Conservation (phyloP, 1,140 invertebrate genomes). For the Caenorhabditis latens region DNA sequence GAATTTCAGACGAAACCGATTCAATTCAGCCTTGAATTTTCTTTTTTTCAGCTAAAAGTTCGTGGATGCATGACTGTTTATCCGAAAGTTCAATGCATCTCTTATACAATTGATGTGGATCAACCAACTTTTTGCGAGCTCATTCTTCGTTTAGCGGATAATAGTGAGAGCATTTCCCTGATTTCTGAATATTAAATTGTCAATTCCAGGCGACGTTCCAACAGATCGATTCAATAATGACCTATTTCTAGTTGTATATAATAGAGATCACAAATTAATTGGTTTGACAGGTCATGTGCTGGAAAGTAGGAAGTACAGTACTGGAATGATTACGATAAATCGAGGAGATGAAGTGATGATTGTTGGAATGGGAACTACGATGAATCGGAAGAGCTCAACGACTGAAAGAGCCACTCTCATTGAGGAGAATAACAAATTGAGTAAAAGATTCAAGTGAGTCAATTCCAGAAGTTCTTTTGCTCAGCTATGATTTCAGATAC, state of each 20-base stretch:
- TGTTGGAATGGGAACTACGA: slow-evolving; percentile 45
- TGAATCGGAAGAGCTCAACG: slow-evolving; percentile 12
- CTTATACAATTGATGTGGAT: slow-evolving; percentile 11
- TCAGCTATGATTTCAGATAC: slow-evolving; percentile 7
- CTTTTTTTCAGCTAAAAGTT: slow-evolving; percentile 9
- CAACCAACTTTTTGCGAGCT: slow-evolving; percentile 18
- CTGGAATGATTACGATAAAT: slow-evolving; percentile 35
- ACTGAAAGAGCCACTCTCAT: slow-evolving; percentile 11
- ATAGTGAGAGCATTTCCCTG: neutral
- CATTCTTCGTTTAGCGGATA: neutral
- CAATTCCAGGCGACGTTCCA: slow-evolving; percentile 14
- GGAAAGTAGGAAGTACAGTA: neutral
- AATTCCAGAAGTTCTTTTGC: neutral
- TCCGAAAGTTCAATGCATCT: slow-evolving; percentile 35
- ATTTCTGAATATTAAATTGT: too few relatives aligned
- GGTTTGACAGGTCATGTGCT: neutral
- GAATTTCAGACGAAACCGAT: neutral
- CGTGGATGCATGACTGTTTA: slow-evolving; percentile 42
- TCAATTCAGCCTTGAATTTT: neutral
- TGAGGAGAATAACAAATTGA: slow-evolving; percentile 41
- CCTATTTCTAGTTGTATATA: slow-evolving; percentile 29
- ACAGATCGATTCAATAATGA: slow-evolving; percentile 6
- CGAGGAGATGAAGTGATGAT: slow-evolving; percentile 38
- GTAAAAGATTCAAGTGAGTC: slow-evolving; percentile 46
- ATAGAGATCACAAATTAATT: slow-evolving; percentile 1